Base-by-base conservation (phyloP, 2,888 invertebrate species). In the Eupithecia vulgata region DNA sequence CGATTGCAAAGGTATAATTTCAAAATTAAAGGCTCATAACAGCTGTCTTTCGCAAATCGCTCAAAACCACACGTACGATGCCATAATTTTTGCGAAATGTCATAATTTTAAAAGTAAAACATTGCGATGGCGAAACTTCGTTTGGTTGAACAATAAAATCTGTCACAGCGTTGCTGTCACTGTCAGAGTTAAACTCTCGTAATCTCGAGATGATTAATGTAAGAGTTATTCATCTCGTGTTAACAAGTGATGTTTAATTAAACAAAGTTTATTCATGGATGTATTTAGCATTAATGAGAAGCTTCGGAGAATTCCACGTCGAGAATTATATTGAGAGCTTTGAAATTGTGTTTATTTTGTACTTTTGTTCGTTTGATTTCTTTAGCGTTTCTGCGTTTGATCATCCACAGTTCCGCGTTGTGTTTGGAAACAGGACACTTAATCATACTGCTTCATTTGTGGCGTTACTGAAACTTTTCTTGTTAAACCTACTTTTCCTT, bases 161-260 rank as follows among this genome's bases (percentile, higher is more conserved):
- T 71, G 76, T 73, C 76, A 72, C 37, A 25, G 25, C 40, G 64
- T 65, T 40, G 2, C 65, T 42, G 40, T 65, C 65, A 65, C 40
- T 65, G 40, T 40, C 65, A 65, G 25, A 65, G 21, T 65, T 40
- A 65, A 71, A 75, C 77, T 77, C 74, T 76, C 78, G 71, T 76
- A 76, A 74, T 78, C 76, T 67, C 42, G 59, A 40, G 17, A 72
- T 79, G 79, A 79, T 78, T 79, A 79, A 79, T 77, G 77, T 45
- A 72, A 67, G 65, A 48, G 74, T 79, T 75, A 78, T 76, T 76
- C 76, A 76, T 78, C 76, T 70, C 59, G 45, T 74, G 76, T 75
- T 64, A 78, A 79, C 79, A 77, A 79, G 78, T 66, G 68, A 68
- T 74, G 78, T 77, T 77, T 79, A 79, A 78, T 77, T 77, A 77